Percentiles rank a stretch among this genome's conserved stretches.
Conservation (phyloP, 2,113 vertebrate genomes). For the Erinaceus europaeus region DNA sequence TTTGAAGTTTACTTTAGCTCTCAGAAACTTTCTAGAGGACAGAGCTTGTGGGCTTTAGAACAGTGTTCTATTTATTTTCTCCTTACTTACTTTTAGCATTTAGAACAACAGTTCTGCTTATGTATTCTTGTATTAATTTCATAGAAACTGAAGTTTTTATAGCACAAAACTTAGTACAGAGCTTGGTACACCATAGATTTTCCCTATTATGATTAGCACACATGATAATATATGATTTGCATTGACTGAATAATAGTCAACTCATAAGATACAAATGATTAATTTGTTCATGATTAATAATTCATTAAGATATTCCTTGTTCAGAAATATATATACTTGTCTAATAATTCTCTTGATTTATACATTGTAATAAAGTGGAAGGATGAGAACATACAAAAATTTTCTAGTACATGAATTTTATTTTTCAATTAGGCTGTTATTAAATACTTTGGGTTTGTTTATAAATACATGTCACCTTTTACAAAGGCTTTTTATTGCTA, state of each 20-base stretch:
- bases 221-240: too few species aligned
- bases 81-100: not conserved
- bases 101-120: not conserved
- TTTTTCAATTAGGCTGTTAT: not conserved
- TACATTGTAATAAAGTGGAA: too few species aligned
- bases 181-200: not conserved
- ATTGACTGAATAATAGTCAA: not conserved
- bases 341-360: too few species aligned
- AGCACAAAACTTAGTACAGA: not conserved
- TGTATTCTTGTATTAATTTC: not conserved
- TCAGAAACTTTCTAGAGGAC: too few species aligned
- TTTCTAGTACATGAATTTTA: too few species aligned
- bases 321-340: not conserved
- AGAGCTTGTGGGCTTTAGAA: too few species aligned
- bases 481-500: not conserved
- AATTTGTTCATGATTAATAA: not conserved
- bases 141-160: not conserved
- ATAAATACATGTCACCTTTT: not conserved
- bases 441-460: not conserved
- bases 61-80: too few species aligned
- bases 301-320: not conserved
- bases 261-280: not conserved
- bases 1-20: not conserved
- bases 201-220: too few species aligned
- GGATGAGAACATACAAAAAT: too few species aligned